A percentile compares a stretch with the other conserved stretches of the same genome.
phyloP scores from a whole-genome alignment of 1,140 invertebrate species.

The Calephelis nemesis region DNA sequence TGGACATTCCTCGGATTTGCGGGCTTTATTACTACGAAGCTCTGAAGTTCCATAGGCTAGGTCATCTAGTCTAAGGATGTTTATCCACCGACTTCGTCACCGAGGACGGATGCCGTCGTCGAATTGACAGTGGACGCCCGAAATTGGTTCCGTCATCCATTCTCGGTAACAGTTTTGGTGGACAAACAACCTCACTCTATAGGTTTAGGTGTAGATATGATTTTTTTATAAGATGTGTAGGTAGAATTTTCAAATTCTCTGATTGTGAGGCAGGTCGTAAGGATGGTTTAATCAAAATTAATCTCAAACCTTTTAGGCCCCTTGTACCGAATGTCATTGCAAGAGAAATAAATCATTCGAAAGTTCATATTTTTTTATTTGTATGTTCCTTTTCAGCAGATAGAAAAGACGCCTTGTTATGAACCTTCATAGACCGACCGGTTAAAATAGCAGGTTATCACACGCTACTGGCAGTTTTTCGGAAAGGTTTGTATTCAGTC shows the following conservation, averaged over 20 bases:
- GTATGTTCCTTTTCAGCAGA: no score
- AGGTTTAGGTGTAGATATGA: slow-evolving; percentile 72
- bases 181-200: slow-evolving; percentile 28
- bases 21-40: slow-evolving; percentile 27
- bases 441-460: no score
- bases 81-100: no score
- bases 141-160: no score
- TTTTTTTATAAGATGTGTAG: slow-evolving; percentile 72
- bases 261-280: slow-evolving; percentile 55
- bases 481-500: no score
- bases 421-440: no score
- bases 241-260: slow-evolving; percentile 73
- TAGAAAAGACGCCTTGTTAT: no score
- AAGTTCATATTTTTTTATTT: slow-evolving; percentile 35
- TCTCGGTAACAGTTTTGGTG: no score
- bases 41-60: slow-evolving; percentile 63
- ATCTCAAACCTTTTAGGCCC: slow-evolving; percentile 62
- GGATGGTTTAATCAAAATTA: slow-evolving; percentile 60
- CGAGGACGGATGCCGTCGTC: no score
- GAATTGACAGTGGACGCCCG: no score
- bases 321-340: slow-evolving; percentile 63
- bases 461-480: no score
- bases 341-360: slow-evolving; percentile 65
- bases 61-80: slow-evolving; percentile 51
- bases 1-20: neutral